These are phyloP conservation scores for Pandion haliaetus DNA, from an alignment of 2,113 vertebrate species.

Conservation along the genomic window DNA sequence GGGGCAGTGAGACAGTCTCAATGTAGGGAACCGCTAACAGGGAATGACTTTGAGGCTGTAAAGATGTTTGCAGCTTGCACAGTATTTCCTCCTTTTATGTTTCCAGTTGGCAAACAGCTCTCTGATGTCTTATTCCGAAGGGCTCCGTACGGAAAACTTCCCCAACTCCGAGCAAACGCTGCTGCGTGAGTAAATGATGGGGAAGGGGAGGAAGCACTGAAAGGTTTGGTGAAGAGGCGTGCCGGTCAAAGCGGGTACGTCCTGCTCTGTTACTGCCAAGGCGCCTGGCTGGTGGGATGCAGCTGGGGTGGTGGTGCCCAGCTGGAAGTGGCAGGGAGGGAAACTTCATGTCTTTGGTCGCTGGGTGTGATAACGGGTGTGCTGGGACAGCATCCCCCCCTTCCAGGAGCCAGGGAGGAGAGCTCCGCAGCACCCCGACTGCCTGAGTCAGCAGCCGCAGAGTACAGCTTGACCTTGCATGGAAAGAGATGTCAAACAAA, in stretches of 20 bases:
- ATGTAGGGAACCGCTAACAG: fast-evolving
- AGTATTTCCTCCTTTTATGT: background rate
- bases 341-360: fast-evolving
- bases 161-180: background rate
- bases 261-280: fast-evolving
- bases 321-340: background rate
- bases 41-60: background rate
- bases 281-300: background rate
- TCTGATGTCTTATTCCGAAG: background rate
- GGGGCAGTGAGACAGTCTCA: background rate
- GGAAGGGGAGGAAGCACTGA: background rate
- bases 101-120: background rate
- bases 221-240: background rate
- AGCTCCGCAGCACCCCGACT: background rate
- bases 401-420: background rate
- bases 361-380: fast-evolving
- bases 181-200: background rate
- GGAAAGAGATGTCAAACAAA: constrained; percentile 52
- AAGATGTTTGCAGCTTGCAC: background rate
- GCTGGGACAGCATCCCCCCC: background rate
- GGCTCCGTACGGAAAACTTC: background rate
- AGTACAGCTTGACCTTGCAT: constrained; percentile 12
- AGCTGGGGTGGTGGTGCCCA: background rate
- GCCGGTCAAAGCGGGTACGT: background rate
- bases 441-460: background rate